Evolutionary conservation across 1,140 invertebrate genomes (phyloP), one percentile per base, ranked within the genome.

Genomic region (Sycobia sp.): DNA sequence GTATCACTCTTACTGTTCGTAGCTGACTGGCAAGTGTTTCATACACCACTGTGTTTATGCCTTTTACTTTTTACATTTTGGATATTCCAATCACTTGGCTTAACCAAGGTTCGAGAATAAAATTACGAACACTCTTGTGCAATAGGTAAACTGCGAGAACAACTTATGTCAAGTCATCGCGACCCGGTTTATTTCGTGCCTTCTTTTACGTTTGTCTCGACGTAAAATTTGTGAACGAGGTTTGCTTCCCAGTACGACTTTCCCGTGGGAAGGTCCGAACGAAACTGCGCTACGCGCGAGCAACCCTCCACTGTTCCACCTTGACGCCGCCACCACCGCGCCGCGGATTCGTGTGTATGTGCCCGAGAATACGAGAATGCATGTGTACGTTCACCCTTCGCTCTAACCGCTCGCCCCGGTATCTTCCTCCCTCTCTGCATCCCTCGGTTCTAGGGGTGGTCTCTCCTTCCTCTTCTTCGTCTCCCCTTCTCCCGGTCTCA

Each of bases 221-320:
- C 11, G n/a, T 11, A 11, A 25, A n/a, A 25, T 25, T 16, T 25
- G 29, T 4, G 14, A 32, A 5, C 20, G 23, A 27, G 23, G 27
- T 32, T 11, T 32, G 29, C 29, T 4, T 4, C 29, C n/a, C n/a
- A n/a, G n/a, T n/a, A n/a, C 38, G 29, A 27, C 41, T 34, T 27
- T 22, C 20, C 54, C 36, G 20, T 64, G 65, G 70, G 67, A 75
- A 76, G 74, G 74, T 73, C 73, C 75, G 73, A 75, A 72, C 72
- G 71, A 75, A 63, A 79, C 76, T 78, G 76, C 74, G 74, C 67
- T 70, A 49, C 41, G 50, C 58, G 67, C 65, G 64, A 71, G 65
- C 41, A 63, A 71, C 66, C 63, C 71, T 70, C 71, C 66, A 69
- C 68, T 69, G 62, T 65, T 63, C 62, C 22, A 47, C 51, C 60